Percentiles rank a stretch among this genome's conserved stretches.
Conservation (phyloP, 2,797 vertebrate genomes). For the Gila robusta region DNA sequence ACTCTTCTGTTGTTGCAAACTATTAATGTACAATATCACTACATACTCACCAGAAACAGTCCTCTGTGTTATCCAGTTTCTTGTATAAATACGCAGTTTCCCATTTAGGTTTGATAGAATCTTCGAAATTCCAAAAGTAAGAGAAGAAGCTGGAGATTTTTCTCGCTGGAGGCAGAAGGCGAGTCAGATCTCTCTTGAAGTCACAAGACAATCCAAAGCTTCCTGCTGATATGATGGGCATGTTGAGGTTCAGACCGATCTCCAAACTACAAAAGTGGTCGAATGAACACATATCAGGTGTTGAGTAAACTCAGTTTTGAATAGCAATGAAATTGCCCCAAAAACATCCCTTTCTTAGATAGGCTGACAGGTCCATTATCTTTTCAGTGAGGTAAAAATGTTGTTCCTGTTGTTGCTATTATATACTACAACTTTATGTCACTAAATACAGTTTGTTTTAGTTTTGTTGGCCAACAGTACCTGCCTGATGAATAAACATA, state of each 20-base stretch:
- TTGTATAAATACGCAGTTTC: constrained; percentile 87
- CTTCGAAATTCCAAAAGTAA: constrained; percentile 82
- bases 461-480: not conserved
- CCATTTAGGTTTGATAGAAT: constrained; percentile 78
- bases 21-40: not conserved
- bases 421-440: not conserved
- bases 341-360: not conserved
- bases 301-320: not conserved
- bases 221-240: constrained; percentile 91
- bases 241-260: constrained; percentile 74
- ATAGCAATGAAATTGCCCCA: not conserved
- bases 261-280: constrained; percentile 72
- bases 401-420: not conserved
- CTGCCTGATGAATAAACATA: not conserved
- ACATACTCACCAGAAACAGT: constrained; percentile 89
- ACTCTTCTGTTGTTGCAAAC: constrained; percentile 3
- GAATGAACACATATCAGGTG: not conserved
- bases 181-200: constrained; percentile 84
- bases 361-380: not conserved
- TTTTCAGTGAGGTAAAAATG: not conserved
- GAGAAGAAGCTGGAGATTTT: constrained; percentile 87
- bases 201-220: constrained; percentile 92
- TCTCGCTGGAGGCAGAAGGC: constrained; percentile 89
- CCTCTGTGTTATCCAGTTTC: constrained; percentile 77
- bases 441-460: not conserved